phyloP scores from a whole-genome alignment of 2,888 invertebrate species.

The Synergus umbraculus region DNA sequence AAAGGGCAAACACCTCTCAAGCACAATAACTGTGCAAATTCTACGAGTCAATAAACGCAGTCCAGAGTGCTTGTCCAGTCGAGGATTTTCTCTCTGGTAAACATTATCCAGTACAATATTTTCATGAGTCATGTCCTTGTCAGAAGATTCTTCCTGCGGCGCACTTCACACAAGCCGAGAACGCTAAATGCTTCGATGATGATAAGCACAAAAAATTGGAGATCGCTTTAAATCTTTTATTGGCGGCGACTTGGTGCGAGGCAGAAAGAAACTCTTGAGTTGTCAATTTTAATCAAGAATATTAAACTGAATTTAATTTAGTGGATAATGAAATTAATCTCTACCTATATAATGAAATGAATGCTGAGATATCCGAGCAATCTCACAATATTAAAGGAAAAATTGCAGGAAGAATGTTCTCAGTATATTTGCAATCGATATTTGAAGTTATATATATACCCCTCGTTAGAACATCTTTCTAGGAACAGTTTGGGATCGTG shows the following conservation, averaged over 20 bases:
- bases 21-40: conserved; percentile 19
- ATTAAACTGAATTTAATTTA: background rate
- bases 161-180: conserved; percentile 16
- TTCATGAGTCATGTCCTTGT: conserved; percentile 35
- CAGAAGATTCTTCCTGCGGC: conserved; percentile 22
- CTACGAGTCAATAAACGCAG: conserved; percentile 17
- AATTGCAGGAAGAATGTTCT: background rate
- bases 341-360: no score
- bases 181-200: conserved; percentile 9
- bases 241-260: background rate
- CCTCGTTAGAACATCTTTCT: background rate
- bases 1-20: conserved; percentile 7
- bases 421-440: background rate
- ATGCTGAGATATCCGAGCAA: no score
- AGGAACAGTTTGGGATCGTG: background rate
- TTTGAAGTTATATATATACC: background rate
- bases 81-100: conserved; percentile 19
- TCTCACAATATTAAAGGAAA: no score
- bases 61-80: background rate
- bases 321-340: no score
- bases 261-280: conserved; percentile 24
- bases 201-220: conserved; percentile 21
- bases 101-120: conserved; percentile 25
- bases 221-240: conserved; percentile 21
- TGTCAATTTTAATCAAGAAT: conserved; percentile 22